These are phyloP conservation scores for Drosophila glabriapex DNA, from an alignment of 2,888 invertebrate genomes.

Conservation along the genomic window DNA sequence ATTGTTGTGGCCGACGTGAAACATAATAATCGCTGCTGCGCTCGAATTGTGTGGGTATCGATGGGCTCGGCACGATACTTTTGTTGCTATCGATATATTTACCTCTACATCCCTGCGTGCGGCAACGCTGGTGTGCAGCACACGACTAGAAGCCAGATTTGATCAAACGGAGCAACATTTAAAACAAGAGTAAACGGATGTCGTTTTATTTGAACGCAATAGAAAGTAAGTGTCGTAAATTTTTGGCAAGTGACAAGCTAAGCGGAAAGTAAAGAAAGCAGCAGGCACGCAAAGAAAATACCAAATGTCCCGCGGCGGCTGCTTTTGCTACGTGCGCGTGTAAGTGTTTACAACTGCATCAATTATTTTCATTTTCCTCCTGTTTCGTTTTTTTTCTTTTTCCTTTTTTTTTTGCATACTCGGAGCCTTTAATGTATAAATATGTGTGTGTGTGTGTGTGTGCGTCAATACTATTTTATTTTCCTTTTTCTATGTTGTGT, in stretches of 20 bases:
- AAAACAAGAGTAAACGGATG: constrained; percentile 21
- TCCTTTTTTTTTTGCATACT: constrained; percentile 24
- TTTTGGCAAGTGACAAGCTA: constrained; percentile 18
- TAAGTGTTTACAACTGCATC: constrained; percentile 58
- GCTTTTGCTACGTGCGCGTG: constrained; percentile 40
- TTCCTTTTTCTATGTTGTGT: constrained; percentile 5
- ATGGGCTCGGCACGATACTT: constrained; percentile 30
- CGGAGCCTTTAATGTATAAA: constrained; percentile 7
- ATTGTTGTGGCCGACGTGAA: constrained; percentile 3
- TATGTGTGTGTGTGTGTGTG: constrained; percentile 4
- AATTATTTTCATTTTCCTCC: constrained; percentile 21
- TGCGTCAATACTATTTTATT: constrained; percentile 1
- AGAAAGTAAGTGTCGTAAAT: constrained; percentile 31
- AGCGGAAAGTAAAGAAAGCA: constrained; percentile 3
- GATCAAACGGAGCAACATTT: constrained; percentile 47
- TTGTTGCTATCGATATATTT: constrained; percentile 49
- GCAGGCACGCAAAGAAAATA: neutral
- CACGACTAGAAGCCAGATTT: constrained; percentile 58
- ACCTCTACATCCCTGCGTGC: constrained; percentile 55
- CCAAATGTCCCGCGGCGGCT: constrained; percentile 18
- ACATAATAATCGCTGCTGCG: constrained; percentile 35
- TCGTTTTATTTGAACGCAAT: constrained; percentile 16
- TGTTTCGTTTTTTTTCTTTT: constrained; percentile 4
- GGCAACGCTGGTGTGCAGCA: constrained; percentile 58
- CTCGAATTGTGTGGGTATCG: constrained; percentile 13